Evolutionary conservation across 2,888 invertebrate species (phyloP).

Genomic region (Rhagium mordax): DNA sequence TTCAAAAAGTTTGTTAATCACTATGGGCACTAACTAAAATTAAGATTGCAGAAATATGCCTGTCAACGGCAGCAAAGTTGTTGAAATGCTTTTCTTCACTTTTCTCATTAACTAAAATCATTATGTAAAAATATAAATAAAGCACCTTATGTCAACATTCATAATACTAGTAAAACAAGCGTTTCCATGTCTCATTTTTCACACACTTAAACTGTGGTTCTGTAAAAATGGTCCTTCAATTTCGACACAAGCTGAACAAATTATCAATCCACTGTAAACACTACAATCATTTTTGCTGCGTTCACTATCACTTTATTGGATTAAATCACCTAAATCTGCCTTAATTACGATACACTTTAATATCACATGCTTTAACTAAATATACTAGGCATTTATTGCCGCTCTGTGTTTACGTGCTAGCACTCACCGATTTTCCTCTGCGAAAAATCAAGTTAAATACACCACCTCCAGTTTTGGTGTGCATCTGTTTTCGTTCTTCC

Average conservation of each 20-base stretch:
- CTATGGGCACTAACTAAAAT: too few species aligned
- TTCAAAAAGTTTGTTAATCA: too few species aligned
- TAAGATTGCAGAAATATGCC: too few species aligned
- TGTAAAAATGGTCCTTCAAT: too few species aligned
- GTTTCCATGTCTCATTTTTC: too few species aligned
- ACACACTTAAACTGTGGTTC: not conserved
- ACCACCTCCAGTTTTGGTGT: constrained; percentile 70
- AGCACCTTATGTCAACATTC: too few species aligned
- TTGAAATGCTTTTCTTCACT: too few species aligned
- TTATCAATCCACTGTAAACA: not conserved
- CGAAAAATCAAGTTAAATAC: constrained; percentile 74
- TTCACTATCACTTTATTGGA: not conserved
- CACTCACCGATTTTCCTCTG: constrained; percentile 67
- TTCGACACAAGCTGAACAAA: not conserved
- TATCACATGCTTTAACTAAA: not conserved
- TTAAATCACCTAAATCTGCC: not conserved
- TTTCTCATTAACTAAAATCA: too few species aligned
- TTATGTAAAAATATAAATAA: too few species aligned
- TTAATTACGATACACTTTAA: not conserved
- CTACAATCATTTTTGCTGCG: not conserved
- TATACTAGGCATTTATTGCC: too few species aligned
- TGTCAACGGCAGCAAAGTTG: too few species aligned
- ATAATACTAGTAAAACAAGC: too few species aligned
- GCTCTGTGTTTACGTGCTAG: not conserved
- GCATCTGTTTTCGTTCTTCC: constrained; percentile 73